These are phyloP conservation scores for Bembecia ichneumoniformis DNA, from an alignment of 2,888 invertebrate species.

Conservation along the genomic window DNA sequence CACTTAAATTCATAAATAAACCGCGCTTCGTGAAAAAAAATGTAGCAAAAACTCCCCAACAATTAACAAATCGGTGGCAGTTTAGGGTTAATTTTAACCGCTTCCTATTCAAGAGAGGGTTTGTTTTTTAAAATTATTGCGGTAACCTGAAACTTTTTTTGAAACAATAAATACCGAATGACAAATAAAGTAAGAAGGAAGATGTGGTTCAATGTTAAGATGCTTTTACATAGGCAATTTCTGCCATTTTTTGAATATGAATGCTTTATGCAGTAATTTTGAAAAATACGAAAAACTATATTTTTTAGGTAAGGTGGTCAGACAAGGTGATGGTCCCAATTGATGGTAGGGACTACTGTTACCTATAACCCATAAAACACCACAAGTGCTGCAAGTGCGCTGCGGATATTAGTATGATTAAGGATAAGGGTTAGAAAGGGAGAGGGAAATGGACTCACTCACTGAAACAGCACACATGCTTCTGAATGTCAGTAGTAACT, in stretches of 20 bases:
- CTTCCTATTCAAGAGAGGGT: slow-evolving; percentile 38
- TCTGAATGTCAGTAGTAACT: too few species aligned
- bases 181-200: slow-evolving; percentile 26
- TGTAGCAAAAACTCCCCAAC: slow-evolving; percentile 51
- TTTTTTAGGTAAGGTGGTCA: background rate
- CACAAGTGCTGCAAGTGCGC: too few species aligned
- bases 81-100: slow-evolving; percentile 62
- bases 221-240: slow-evolving; percentile 10
- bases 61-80: slow-evolving; percentile 65
- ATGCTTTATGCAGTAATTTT: background rate
- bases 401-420: too few species aligned
- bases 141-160: slow-evolving; percentile 45
- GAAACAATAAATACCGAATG: slow-evolving; percentile 54
- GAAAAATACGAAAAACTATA: background rate
- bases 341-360: too few species aligned
- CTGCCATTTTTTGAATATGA: background rate
- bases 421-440: too few species aligned
- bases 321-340: too few species aligned
- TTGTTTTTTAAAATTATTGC: slow-evolving; percentile 33
- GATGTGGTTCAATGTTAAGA: slow-evolving; percentile 12
- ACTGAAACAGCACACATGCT: too few species aligned
- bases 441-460: too few species aligned
- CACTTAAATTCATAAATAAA: slow-evolving; percentile 68
- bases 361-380: too few species aligned
- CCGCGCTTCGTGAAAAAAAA: slow-evolving; percentile 39